Percentiles rank a stretch among this genome's conserved stretches.
phyloP scores from a whole-genome alignment of 2,888 invertebrate species.

The Helicoverpa assulta region DNA sequence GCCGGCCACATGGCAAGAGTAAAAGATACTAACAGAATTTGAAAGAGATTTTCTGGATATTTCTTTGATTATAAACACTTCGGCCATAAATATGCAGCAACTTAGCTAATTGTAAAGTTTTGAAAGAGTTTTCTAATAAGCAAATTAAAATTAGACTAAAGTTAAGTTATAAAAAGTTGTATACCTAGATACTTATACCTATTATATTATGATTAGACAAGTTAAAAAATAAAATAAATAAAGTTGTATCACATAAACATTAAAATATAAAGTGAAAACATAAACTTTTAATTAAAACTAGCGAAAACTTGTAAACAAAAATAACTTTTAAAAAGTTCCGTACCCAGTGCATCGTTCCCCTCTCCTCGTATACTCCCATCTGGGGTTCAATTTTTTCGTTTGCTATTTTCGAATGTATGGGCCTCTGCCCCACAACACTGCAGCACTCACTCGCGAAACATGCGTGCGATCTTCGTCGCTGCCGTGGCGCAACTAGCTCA shows the following conservation, averaged over 20 bases:
- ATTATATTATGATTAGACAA: not conserved
- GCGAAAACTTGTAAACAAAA: conserved; percentile 8
- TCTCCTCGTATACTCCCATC: conserved; percentile 98
- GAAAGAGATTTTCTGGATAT: no score
- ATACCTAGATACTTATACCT: no score
- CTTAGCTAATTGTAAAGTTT: not conserved
- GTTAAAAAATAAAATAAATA: not conserved
- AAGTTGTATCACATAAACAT: not conserved
- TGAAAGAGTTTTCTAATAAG: not conserved
- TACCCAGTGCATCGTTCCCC: conserved; percentile 98
- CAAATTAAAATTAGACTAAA: not conserved
- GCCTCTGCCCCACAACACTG: conserved; percentile 88
- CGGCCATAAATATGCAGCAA: no score
- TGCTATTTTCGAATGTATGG: conserved; percentile 88
- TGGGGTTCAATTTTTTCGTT: conserved; percentile 91
- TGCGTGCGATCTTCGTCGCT: conserved; percentile 83
- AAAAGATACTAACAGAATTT: no score
- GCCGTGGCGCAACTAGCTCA: conserved; percentile 83
- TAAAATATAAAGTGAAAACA: not conserved
- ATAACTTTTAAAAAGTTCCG: conserved; percentile 71
- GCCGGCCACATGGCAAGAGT: no score
- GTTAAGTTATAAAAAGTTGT: not conserved
- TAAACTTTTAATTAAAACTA: conserved; percentile 2
- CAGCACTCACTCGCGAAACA: conserved; percentile 83
- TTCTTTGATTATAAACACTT: no score